A percentile compares a stretch with the other conserved stretches of the same genome.
These are phyloP conservation scores for Morus bassanus DNA, from an alignment of 2,797 vertebrate species.

Conservation along the genomic window DNA sequence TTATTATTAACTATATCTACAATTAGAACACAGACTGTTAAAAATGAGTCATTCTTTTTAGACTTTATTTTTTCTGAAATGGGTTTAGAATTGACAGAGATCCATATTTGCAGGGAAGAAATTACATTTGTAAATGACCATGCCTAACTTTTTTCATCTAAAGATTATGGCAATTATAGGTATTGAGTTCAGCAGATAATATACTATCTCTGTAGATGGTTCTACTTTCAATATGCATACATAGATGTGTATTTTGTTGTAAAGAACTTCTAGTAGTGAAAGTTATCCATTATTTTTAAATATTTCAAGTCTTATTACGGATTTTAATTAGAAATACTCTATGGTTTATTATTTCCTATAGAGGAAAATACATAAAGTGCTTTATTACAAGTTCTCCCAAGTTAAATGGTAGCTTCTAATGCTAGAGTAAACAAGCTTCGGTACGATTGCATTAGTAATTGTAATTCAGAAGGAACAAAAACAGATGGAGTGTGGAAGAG, in stretches of 20 bases:
- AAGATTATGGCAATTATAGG: background rate
- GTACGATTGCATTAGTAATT: background rate
- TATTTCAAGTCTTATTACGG: background rate
- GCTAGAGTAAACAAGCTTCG: background rate
- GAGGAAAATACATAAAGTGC: background rate
- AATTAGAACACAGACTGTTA: background rate
- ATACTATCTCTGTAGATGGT: background rate
- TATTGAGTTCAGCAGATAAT: background rate
- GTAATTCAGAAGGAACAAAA: background rate
- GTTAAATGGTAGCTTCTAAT: background rate
- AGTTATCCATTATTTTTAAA: background rate
- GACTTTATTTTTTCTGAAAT: background rate
- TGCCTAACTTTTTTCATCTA: background rate
- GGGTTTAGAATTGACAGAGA: background rate
- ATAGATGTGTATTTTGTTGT: background rate
- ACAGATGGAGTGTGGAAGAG: background rate
- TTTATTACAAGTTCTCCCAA: background rate
- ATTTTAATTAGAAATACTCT: background rate
- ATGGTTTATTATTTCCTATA: background rate
- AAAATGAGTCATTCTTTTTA: background rate
- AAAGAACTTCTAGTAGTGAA: background rate
- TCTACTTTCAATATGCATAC: background rate
- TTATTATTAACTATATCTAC: conserved; percentile 19
- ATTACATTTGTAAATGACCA: background rate
- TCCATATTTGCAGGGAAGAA: background rate